Evolutionary conservation across 2,113 vertebrate species (phyloP).

Genomic region (Thryonomys swinderianus): DNA sequence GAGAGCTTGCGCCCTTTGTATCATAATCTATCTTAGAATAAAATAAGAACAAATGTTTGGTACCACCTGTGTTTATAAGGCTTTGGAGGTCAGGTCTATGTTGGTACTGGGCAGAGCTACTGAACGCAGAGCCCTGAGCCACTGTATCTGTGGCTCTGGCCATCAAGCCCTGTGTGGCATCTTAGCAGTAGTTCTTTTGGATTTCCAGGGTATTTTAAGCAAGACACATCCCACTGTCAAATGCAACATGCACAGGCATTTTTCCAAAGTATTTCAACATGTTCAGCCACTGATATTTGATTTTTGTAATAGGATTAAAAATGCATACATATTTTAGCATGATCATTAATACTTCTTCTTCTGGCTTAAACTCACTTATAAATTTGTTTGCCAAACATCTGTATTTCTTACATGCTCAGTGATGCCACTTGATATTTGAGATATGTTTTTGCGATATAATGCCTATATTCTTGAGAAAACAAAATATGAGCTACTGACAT

Average conservation of each 20-base stretch:
- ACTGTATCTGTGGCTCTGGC: rapidly evolving
- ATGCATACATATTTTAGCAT: neutral
- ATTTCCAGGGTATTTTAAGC: neutral
- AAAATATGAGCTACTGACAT: neutral
- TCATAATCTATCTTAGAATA: rapidly evolving
- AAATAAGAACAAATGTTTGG: neutral
- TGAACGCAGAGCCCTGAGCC: rapidly evolving
- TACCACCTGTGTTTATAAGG: rapidly evolving
- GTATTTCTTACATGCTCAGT: neutral
- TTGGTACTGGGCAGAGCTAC: rapidly evolving
- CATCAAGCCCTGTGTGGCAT: rapidly evolving
- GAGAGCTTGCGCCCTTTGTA: rapidly evolving
- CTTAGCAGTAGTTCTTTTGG: neutral
- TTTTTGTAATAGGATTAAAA: neutral
- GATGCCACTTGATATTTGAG: neutral
- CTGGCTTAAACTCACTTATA: neutral
- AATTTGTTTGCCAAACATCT: neutral
- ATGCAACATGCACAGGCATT: rapidly evolving
- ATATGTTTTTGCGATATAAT: neutral
- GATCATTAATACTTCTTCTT: neutral
- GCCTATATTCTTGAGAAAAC: neutral
- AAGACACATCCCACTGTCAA: neutral
- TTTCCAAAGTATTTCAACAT: neutral
- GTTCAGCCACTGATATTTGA: neutral
- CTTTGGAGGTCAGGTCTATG: neutral